Evolutionary conservation across 2,113 vertebrate genomes (phyloP).

Genomic region (Elephas maximus): DNA sequence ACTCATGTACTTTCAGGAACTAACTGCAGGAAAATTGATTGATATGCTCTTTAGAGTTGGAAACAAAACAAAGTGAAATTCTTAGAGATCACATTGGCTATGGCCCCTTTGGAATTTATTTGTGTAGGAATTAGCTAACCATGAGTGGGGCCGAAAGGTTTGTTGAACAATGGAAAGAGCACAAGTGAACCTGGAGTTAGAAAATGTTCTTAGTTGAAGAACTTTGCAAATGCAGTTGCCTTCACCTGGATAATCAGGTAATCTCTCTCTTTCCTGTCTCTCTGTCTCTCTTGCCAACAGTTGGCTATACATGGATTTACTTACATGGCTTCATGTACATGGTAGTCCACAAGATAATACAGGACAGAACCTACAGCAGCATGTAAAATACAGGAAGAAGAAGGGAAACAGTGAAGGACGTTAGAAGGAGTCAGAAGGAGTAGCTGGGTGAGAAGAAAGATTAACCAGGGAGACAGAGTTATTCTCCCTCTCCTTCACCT

Average conservation of each 20-base stretch:
- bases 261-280: not conserved
- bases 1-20: conserved; percentile 24
- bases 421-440: not conserved
- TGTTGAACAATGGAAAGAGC: not conserved
- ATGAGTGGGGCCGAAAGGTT: not conserved
- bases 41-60: conserved; percentile 11
- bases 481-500: too few species aligned
- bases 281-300: too few species aligned
- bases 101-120: not conserved
- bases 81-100: not conserved
- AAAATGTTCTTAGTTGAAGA: not conserved
- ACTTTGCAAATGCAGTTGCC: not conserved
- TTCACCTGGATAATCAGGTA: not conserved
- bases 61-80: conserved; percentile 19
- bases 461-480: too few species aligned
- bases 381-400: not conserved
- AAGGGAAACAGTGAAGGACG: not conserved
- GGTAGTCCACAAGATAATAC: not conserved
- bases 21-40: conserved; percentile 59
- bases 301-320: too few species aligned
- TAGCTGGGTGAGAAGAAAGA: not conserved
- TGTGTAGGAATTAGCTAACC: not conserved
- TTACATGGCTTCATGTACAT: accelerated
- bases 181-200: not conserved
- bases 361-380: not conserved